These are phyloP conservation scores for Aeoliscus strigatus DNA, from an alignment of 2,797 vertebrate genomes.

Conservation along the genomic window DNA sequence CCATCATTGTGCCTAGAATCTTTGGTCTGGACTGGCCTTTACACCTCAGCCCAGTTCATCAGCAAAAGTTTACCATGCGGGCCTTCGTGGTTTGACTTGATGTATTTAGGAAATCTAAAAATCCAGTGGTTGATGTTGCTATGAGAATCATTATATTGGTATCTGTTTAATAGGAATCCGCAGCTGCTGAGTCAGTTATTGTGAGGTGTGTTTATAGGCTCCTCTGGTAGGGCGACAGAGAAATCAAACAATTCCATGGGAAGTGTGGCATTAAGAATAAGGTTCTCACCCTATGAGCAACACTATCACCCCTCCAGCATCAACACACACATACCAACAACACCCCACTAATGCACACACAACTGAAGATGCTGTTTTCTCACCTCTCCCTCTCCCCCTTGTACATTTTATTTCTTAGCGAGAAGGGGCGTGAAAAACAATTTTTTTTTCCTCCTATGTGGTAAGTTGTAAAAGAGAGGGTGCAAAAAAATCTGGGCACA, in stretches of 20 bases:
- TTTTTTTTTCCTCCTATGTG: constrained; percentile 50
- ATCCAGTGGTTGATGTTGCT: no score
- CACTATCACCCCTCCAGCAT: constrained; percentile 38
- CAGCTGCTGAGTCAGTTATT: constrained; percentile 40
- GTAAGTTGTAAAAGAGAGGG: constrained; percentile 44
- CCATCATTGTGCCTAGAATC: no score
- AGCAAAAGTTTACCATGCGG: no score
- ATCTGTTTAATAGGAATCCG: constrained; percentile 40
- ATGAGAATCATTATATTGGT: no score
- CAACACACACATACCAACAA: no score
- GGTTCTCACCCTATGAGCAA: constrained; percentile 47
- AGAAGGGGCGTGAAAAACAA: constrained; percentile 57
- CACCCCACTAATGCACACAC: not conserved
- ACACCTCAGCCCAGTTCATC: no score
- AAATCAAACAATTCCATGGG: constrained; percentile 64
- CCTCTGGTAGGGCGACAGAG: constrained; percentile 37
- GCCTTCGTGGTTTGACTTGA: no score
- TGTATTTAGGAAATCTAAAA: no score
- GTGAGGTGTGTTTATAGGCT: constrained; percentile 43
- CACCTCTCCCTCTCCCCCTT: constrained; percentile 20
- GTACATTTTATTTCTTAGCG: constrained; percentile 33
- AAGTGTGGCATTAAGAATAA: constrained; percentile 64
- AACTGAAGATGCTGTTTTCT: constrained; percentile 3
- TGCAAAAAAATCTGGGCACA: no score
- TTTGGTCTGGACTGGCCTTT: no score